Evolutionary conservation across 1,140 invertebrate genomes (phyloP).

Genomic region (Ganaspis sp.): DNA sequence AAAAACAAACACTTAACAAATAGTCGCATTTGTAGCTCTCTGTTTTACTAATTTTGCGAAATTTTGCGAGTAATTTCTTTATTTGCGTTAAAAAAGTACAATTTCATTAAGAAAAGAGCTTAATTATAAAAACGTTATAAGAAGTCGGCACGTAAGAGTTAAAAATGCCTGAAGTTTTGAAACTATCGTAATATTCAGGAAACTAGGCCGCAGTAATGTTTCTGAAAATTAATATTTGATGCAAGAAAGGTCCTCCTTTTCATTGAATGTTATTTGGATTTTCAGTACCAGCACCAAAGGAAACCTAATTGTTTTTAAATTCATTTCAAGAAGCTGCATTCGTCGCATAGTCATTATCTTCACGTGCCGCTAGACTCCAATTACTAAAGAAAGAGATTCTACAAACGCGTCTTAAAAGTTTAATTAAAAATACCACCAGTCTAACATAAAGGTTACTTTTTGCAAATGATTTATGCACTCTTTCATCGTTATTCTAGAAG

Average conservation of each 20-base stretch:
- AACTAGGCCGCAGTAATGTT: background rate
- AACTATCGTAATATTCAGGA: background rate
- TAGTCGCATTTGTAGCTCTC: no score
- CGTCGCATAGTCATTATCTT: conserved; percentile 1
- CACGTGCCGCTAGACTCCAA: conserved; percentile 11
- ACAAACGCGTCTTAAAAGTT: background rate
- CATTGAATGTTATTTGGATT: background rate
- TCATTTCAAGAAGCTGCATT: background rate
- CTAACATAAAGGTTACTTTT: background rate
- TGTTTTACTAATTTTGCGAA: no score
- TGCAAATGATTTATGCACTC: background rate
- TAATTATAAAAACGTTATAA: background rate
- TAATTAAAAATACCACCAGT: conserved; percentile 7
- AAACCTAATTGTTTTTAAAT: conserved; percentile 11
- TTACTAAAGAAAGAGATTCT: background rate
- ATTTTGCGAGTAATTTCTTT: no score
- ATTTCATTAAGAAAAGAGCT: background rate
- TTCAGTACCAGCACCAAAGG: background rate
- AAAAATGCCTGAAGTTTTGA: background rate
- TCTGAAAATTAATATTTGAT: background rate
- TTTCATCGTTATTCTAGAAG: background rate
- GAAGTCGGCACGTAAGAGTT: background rate
- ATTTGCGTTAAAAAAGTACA: no score
- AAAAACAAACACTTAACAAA: no score
- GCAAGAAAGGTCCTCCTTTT: background rate